A percentile compares a stretch with the other conserved stretches of the same genome.
Evolutionary conservation across 2,888 invertebrate species (phyloP).

Genomic region (Orthosia cruda): DNA sequence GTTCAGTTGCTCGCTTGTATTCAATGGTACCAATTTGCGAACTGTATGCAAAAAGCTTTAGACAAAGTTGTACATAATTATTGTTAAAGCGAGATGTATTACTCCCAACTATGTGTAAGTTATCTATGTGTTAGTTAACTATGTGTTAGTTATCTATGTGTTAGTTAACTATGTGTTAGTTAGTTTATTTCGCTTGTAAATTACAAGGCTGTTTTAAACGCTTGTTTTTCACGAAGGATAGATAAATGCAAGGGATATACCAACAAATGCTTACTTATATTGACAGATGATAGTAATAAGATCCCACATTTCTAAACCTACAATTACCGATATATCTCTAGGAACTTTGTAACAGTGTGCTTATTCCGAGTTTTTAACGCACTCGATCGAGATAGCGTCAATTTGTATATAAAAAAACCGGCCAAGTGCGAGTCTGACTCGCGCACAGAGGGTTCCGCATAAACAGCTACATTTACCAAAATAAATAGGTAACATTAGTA

Average conservation of each 20-base stretch:
- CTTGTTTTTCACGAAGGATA: constrained; percentile 10
- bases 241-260: background rate
- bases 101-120: constrained; percentile 30
- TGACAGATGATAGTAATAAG: constrained; percentile 1
- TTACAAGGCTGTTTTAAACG: constrained; percentile 14
- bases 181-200: constrained; percentile 34
- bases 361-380: too few species aligned
- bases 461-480: too few species aligned
- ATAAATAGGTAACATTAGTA: too few species aligned
- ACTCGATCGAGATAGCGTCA: too few species aligned
- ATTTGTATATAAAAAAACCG: too few species aligned
- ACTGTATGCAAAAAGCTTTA: constrained; percentile 68
- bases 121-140: background rate
- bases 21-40: constrained; percentile 72
- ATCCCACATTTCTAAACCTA: background rate
- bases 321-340: too few species aligned
- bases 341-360: too few species aligned
- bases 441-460: too few species aligned
- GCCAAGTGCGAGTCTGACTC: too few species aligned
- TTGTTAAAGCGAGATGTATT: constrained; percentile 49
- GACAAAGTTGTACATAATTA: constrained; percentile 53
- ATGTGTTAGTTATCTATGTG: too few species aligned
- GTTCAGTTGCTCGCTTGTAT: constrained; percentile 64
- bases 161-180: background rate
- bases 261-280: background rate